Evolutionary conservation across 2,113 vertebrate genomes (phyloP), one percentile per base, ranked within the genome.

Genomic region (Origma solitaria): DNA sequence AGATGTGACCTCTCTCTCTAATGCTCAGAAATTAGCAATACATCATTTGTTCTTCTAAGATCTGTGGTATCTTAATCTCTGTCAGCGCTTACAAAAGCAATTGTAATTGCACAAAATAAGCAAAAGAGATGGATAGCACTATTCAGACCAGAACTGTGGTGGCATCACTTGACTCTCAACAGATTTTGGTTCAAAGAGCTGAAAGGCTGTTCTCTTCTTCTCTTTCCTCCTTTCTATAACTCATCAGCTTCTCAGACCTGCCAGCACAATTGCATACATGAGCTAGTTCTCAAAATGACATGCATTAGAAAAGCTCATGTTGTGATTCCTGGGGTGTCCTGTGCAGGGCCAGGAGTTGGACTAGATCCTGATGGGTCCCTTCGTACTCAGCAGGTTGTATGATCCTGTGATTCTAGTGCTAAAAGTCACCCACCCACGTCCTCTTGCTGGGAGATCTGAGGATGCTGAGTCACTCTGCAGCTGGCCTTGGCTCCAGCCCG

Each of bases 11-110:
- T 64, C 64, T 72, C 50, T 82, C 68, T 88, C 15, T 82, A 70
- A 68, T 42, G 37, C 51, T 82, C 40, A 81, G 80, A 95, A 88
- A 93, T 92, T 57, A 96, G 65, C 82, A 91, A 71, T 81, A 81
- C 28, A 84, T 93, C 37, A 88, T 81, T 92, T 81, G 37, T 90
- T 92, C 82, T 90, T 88, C 62, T 71, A 83, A 83, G 69, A 65
- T 83, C 60, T 79, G 31, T 58, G 35, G 40, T 84, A 61, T 84
- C 61, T 86, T 94, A n/a, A 77, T 73, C 88, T 94, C 86, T 92
- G 51, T 45, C 65, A 53, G 28, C 60, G 45, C 72, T 88, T 86
- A 86, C 37, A 60, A 92, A 96, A 90, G 72, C 31, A 53, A 79
- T 68, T 62, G 60, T 47, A 90, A 68, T 81, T 70, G 51, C 86